Conservation (phyloP, 2,113 vertebrate genomes). For the Arvicanthis niloticus region DNA sequence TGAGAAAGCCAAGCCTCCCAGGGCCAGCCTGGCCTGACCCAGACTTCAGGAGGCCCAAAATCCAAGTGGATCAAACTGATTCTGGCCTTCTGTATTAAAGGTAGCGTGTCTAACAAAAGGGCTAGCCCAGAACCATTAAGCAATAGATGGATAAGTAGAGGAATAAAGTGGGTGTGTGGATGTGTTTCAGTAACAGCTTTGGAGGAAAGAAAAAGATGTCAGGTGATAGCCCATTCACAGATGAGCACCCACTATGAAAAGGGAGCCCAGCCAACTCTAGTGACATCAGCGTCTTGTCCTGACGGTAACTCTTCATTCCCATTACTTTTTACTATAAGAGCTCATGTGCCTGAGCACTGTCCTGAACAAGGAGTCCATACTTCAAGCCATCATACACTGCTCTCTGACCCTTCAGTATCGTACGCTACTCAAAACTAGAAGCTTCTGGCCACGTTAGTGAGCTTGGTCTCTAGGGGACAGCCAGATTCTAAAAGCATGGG, state of each 20-base stretch:
- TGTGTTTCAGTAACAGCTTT: accelerated
- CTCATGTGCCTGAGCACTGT: too few relatives aligned
- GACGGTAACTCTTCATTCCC: background rate
- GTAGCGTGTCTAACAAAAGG: background rate
- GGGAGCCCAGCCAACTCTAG: too few relatives aligned
- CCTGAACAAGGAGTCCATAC: background rate
- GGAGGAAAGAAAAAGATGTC: too few relatives aligned
- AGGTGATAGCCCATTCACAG: background rate
- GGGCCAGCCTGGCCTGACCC: background rate
- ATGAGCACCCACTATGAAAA: accelerated
- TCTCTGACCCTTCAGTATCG: too few relatives aligned
- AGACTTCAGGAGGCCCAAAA: background rate
- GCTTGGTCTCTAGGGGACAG: background rate
- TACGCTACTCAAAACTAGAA: too few relatives aligned
- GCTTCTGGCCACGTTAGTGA: background rate
- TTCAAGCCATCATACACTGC: too few relatives aligned
- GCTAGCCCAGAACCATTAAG: accelerated
- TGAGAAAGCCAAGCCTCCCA: background rate
- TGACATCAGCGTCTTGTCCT: too few relatives aligned
- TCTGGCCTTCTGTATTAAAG: background rate
- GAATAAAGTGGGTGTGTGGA: background rate
- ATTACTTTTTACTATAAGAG: accelerated
- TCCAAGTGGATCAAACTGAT: background rate
- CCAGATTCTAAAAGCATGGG: background rate
- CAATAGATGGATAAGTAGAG: too few relatives aligned